Evolutionary conservation across 2,888 invertebrate species (phyloP).

Genomic region (Scotopteryx bipunctaria): DNA sequence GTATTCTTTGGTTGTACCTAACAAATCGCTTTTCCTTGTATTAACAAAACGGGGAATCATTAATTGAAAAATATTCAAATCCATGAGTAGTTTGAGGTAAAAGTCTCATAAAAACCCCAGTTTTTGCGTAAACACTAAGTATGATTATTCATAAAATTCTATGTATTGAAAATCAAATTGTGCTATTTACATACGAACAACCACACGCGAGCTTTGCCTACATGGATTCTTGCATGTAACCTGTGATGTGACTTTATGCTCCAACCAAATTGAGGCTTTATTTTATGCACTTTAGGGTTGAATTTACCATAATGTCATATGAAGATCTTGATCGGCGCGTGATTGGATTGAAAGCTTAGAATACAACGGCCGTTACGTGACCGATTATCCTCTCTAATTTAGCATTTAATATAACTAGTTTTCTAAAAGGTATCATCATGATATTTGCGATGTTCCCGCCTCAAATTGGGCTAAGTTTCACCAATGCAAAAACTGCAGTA

Average conservation of each 20-base stretch:
- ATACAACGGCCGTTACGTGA: constrained; percentile 64
- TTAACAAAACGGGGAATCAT: background rate
- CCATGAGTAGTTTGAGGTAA: constrained; percentile 8
- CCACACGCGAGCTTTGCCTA: constrained; percentile 26
- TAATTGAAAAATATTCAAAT: background rate
- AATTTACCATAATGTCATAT: constrained; percentile 12
- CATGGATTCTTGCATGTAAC: constrained; percentile 33
- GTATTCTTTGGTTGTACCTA: background rate
- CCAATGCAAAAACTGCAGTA: background rate
- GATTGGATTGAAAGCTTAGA: constrained; percentile 66
- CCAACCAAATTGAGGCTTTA: constrained; percentile 10
- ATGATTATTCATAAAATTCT: constrained; percentile 16
- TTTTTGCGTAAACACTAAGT: constrained; percentile 1
- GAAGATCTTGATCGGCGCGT: constrained; percentile 43
- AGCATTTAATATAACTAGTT: constrained; percentile 56
- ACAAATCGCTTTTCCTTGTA: background rate
- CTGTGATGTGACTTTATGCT: constrained; percentile 2
- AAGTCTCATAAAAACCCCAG: background rate
- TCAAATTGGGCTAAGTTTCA: constrained; percentile 32
- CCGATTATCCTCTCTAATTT: constrained; percentile 68
- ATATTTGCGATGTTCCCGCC: constrained; percentile 51
- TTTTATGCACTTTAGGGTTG: constrained; percentile 7
- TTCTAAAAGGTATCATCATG: constrained; percentile 54
- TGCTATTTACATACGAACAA: constrained; percentile 24
- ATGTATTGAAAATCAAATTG: constrained; percentile 8